Base-by-base conservation (phyloP, 2,888 invertebrate species). In the Gonocerus acuteangulatus region DNA sequence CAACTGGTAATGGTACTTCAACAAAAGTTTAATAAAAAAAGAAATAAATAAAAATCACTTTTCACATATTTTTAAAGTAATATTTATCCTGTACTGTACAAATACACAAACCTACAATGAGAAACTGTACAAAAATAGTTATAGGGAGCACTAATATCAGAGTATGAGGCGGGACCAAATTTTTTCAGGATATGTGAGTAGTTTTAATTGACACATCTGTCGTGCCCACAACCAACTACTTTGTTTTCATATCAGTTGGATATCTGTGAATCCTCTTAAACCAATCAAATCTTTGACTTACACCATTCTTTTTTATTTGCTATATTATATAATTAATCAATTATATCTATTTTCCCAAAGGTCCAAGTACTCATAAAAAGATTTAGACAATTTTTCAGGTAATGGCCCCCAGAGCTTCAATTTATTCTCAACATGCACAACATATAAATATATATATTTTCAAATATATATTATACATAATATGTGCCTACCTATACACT, bases 91-190 rank as follows among this genome's bases (percentile, higher is more conserved):
- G 21, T 22, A 61, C 62, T 65, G 65, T 65, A 65, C 65, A 65
- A 65, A 65, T 65, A 65, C 65, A 65, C 65, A 60, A 61, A 44
- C 56, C 62, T 62, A 62, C 62, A 60, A 62, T 60, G 49, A 61
- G 62, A 60, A 60, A 62, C 62, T 65, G 65, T 65, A 65, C 65
- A 65, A 65, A 65, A 65, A 65, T 65, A 65, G 62, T 62, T 62
- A 62, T 64, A 49, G 63, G 58, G 60, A 32, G 15, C n/a, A 52
- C n/a, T 32, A 21, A 52, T 15, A 52, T n/a, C 15, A 18, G 13
- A 13, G 52, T 7, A 13, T 11, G 18, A 19, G 11, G 21, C 22
- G 48, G 51, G 48, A 39, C 34, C n/a, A 22, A 52, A 27, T 9
- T 6, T 27, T 27, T 27, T 9, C 57, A 56, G 51, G 62, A 65